Base-by-base conservation (phyloP, 2,888 invertebrate genomes). In the Heliconius aoede region DNA sequence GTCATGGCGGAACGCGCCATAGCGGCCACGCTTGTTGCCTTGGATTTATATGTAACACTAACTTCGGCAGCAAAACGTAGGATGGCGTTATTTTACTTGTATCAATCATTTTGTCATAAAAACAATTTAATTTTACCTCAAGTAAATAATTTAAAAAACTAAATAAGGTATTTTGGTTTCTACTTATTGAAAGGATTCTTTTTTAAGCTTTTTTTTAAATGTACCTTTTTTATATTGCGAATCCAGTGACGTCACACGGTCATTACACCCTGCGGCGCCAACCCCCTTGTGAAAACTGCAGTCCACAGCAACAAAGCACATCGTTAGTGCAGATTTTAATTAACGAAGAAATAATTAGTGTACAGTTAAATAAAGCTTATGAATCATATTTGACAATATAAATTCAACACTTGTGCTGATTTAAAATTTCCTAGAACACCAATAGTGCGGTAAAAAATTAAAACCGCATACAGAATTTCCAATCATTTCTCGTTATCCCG, bases 201-300 rank as follows among this genome's bases (percentile, higher is more conserved):
- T 51, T 32, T 55, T 75, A n/a, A n/a, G n/a, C n/a, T 55, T 68
- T 67, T 26, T 8, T 72, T 36, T 11, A 11, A 36, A 4, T 36
- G 9, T 9, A 32, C 0, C 11, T 36, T 51, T n/a, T 62, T 60
- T 74, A 74, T 51, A 15, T 60, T 60, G 13, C 26, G 26, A 62
- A 64, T 46, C 36, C 15, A n/a, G 82, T 89, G 89, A 89, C 88
- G 90, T 90, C 87, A 89, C 84, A 84, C 83, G 93, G 90, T 89
- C 91, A 90, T 84, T 89, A 88, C 86, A 86, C 87, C 86, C 82
- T 82, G 82, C 80, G 84, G 83, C 84, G 84, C 81, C 77, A 78
- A 80, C 79, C 80, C 51, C 55, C n/a, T n/a, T n/a, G 67, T 58
- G 62, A 79, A 73, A 64, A 58, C 73, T 69, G 76, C 78, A 73